Percentiles rank a stretch among this genome's conserved stretches.
Conservation (phyloP, 1,140 invertebrate species). For the Nebria ingens region DNA sequence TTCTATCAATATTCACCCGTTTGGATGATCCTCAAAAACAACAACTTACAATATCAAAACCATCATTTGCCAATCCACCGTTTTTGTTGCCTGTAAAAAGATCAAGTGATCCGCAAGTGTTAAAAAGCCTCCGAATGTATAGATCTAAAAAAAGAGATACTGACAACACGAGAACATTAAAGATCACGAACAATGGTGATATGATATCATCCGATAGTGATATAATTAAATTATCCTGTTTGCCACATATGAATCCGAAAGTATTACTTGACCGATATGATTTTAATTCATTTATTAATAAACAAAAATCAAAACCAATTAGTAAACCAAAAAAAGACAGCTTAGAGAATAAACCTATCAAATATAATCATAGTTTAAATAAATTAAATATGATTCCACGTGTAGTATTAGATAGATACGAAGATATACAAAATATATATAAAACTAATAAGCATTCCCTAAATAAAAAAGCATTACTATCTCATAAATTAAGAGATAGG, state of each 20-base stretch:
- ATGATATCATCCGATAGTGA: not conserved
- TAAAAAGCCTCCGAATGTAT: conserved; percentile 46
- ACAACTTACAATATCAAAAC: not conserved
- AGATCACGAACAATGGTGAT: not conserved
- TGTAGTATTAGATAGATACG: conserved; percentile 1
- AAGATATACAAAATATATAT: conserved; percentile 9
- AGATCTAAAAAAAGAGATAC: conserved; percentile 26
- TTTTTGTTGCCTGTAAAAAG: not conserved
- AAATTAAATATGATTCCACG: conserved; percentile 5
- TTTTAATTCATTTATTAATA: not conserved
- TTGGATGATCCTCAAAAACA: not conserved
- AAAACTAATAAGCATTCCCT: not conserved
- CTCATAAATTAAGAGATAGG: not conserved
- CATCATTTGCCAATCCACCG: not conserved
- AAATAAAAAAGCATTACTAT: not conserved
- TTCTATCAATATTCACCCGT: not conserved
- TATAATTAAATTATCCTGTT: not conserved
- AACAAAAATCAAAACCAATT: conserved; percentile 10
- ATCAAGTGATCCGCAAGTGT: conserved; percentile 41
- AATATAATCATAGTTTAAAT: not conserved
- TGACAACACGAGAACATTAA: not conserved
- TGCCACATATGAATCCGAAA: conserved; percentile 15
- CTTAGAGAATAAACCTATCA: not conserved
- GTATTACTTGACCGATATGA: conserved; percentile 22
- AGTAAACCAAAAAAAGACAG: conserved; percentile 15